Percentiles rank a stretch among this genome's conserved stretches.
phyloP scores from a whole-genome alignment of 2,113 vertebrate species.

The Tachuris rubrigastra region DNA sequence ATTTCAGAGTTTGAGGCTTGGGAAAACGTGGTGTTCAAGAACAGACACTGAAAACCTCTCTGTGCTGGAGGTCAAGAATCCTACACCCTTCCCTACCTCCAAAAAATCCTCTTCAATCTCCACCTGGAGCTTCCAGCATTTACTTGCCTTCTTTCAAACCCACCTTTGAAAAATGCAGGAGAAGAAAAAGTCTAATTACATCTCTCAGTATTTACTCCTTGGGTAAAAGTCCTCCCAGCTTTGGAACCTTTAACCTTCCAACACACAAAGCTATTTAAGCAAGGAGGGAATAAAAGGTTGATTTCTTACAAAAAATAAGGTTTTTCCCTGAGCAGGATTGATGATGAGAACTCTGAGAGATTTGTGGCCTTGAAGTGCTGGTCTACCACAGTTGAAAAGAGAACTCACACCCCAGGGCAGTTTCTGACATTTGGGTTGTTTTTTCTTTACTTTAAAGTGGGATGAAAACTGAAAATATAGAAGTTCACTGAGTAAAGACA shows the following conservation, averaged over 20 bases:
- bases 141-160: background rate
- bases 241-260: background rate
- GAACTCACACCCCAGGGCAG: background rate
- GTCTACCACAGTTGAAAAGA: background rate
- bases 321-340: background rate
- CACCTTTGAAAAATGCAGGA: background rate
- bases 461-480: background rate
- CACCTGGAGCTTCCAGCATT: background rate
- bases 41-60: background rate
- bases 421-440: constrained; percentile 29
- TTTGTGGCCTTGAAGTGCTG: background rate
- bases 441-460: background rate
- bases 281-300: background rate
- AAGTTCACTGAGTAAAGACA: background rate
- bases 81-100: background rate
- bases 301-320: background rate
- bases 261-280: background rate
- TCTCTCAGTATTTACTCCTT: background rate
- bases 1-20: background rate
- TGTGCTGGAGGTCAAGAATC: background rate
- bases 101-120: background rate
- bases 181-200: background rate
- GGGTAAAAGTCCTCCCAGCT: background rate
- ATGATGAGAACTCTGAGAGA: background rate
- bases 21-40: background rate